Evolutionary conservation across 2,888 invertebrate genomes (phyloP).

Genomic region (Pinctada fucata): DNA sequence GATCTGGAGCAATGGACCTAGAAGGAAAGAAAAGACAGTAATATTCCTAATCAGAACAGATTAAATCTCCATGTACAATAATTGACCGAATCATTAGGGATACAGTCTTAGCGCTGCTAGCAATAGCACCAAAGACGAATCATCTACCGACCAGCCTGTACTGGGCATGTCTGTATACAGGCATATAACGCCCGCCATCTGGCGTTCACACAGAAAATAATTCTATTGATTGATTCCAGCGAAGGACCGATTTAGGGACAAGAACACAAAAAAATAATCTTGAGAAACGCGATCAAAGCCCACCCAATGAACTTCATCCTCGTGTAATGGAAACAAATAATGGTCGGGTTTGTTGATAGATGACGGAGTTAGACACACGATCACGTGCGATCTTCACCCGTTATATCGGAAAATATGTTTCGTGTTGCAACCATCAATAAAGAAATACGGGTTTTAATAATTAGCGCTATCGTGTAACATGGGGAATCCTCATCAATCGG

Average conservation of each 20-base stretch:
- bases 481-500: too few species aligned
- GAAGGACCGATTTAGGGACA: not conserved
- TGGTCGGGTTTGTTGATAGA: too few species aligned
- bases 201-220: conserved; percentile 25
- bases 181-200: conserved; percentile 40
- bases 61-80: not conserved
- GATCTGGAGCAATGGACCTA: conserved; percentile 88
- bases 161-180: conserved; percentile 51
- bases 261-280: not conserved
- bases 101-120: too few species aligned
- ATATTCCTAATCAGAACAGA: not conserved
- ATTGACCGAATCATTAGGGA: not conserved
- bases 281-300: too few species aligned
- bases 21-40: conserved; percentile 21
- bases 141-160: not conserved
- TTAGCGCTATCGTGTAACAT: too few species aligned
- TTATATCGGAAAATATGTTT: too few species aligned
- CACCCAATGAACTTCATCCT: too few species aligned
- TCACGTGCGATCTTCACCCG: too few species aligned
- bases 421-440: too few species aligned
- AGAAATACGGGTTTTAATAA: too few species aligned
- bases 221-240: not conserved
- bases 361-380: too few species aligned
- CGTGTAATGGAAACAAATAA: too few species aligned
- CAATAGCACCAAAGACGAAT: not conserved